These are phyloP conservation scores for Strigamia crassipes DNA, from an alignment of 2,888 invertebrate species.

Conservation along the genomic window DNA sequence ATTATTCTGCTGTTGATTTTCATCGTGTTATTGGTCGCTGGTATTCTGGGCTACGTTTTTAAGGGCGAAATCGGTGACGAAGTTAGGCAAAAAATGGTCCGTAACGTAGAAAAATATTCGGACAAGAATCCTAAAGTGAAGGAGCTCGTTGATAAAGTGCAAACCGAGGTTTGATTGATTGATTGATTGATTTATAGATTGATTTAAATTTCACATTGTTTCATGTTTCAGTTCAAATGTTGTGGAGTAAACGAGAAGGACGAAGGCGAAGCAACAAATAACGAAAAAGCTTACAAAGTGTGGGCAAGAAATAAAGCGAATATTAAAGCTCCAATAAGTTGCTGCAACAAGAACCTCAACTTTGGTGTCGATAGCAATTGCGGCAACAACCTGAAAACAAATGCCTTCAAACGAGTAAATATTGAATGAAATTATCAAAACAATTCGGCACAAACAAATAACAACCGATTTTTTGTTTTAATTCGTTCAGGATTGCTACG, in stretches of 20 bases:
- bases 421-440: neutral
- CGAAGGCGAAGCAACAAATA: too few species aligned
- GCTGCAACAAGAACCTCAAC: slow-evolving; percentile 52
- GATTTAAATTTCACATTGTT: neutral
- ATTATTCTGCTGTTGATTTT: slow-evolving; percentile 85
- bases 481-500: slow-evolving; percentile 70
- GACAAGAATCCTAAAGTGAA: slow-evolving; percentile 69
- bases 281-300: neutral
- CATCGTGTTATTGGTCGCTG: slow-evolving; percentile 86
- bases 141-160: slow-evolving; percentile 86
- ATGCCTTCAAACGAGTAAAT: neutral
- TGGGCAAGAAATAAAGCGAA: neutral
- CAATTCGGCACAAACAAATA: neutral
- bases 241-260: slow-evolving; percentile 46
- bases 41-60: slow-evolving; percentile 88
- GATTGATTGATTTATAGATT: neutral
- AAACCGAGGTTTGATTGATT: slow-evolving; percentile 65
- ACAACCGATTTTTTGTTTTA: neutral
- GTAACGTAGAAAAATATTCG: slow-evolving; percentile 73
- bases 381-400: too few species aligned
- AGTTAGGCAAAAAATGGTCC: slow-evolving; percentile 73
- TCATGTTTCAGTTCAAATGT: slow-evolving; percentile 46
- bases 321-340: too few species aligned
- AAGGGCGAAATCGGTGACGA: slow-evolving; percentile 71
- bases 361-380: too few species aligned